Evolutionary conservation across 2,113 vertebrate genomes (phyloP).

Genomic region (Rhinolophus sinicus): DNA sequence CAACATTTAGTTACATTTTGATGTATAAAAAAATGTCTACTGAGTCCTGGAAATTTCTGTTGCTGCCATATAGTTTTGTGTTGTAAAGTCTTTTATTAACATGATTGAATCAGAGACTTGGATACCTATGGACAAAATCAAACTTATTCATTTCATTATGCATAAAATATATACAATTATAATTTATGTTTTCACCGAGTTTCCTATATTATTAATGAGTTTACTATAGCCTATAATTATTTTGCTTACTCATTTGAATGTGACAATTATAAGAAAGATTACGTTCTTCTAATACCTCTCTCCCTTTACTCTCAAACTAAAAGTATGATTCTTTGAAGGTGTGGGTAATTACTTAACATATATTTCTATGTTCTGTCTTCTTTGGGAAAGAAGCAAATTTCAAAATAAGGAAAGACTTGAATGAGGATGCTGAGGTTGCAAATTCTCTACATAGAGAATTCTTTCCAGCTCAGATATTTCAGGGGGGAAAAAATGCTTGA

Average conservation of each 20-base stretch:
- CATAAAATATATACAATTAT: conserved; percentile 12
- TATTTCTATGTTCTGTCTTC: not conserved
- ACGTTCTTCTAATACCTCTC: not conserved
- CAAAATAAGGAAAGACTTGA: not conserved
- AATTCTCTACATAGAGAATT: conserved; percentile 39
- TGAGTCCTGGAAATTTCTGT: conserved; percentile 8
- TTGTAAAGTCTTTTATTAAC: not conserved
- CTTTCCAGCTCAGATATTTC: not conserved
- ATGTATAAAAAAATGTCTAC: not conserved
- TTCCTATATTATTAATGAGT: conserved; percentile 11
- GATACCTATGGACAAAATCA: not conserved
- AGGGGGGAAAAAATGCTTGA: not conserved
- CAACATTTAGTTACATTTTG: not conserved
- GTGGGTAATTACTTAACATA: not conserved
- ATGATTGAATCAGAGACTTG: not conserved
- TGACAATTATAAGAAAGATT: not conserved
- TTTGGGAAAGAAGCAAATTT: conserved; percentile 13
- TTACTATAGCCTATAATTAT: conserved; percentile 18
- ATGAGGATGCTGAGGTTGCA: not conserved
- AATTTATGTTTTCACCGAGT: conserved; percentile 18
- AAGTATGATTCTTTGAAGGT: not conserved
- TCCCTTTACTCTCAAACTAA: not conserved
- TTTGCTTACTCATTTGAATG: conserved; percentile 35
- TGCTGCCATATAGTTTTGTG: not conserved
- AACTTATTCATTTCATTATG: not conserved